Evolutionary conservation across 2,113 vertebrate genomes (phyloP).

Genomic region (Numenius arquata): DNA sequence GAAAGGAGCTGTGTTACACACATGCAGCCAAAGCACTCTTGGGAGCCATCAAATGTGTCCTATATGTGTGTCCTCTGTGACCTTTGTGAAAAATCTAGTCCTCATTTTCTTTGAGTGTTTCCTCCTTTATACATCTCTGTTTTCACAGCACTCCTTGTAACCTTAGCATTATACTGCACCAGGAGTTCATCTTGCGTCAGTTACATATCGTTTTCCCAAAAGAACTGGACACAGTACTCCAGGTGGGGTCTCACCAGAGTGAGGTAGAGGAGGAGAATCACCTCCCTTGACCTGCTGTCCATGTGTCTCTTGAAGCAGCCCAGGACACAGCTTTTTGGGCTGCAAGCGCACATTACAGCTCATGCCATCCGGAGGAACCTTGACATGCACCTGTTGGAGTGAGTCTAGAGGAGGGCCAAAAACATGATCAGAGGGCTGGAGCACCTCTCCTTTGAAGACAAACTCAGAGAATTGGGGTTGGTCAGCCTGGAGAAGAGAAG

Average conservation of each 20-base stretch:
- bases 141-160: background rate
- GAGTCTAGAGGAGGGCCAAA: too few species aligned
- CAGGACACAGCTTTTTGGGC: background rate
- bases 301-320: too few species aligned
- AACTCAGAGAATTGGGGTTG: too few species aligned
- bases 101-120: background rate
- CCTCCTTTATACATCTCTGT: background rate
- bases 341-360: background rate
- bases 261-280: too few species aligned
- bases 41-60: background rate
- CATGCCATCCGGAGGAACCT: background rate
- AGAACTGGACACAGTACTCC: too few species aligned
- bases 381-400: background rate
- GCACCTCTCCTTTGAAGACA: too few species aligned
- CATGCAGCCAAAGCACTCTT: background rate
- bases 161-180: background rate
- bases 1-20: background rate
- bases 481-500: too few species aligned
- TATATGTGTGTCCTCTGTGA: background rate
- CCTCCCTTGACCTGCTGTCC: too few species aligned
- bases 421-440: too few species aligned
- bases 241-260: too few species aligned
- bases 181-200: background rate
- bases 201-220: background rate
- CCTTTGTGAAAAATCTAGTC: background rate